These are phyloP conservation scores for Pipistrellus pygmaeus DNA, from an alignment of 2,797 vertebrate genomes.

Conservation along the genomic window DNA sequence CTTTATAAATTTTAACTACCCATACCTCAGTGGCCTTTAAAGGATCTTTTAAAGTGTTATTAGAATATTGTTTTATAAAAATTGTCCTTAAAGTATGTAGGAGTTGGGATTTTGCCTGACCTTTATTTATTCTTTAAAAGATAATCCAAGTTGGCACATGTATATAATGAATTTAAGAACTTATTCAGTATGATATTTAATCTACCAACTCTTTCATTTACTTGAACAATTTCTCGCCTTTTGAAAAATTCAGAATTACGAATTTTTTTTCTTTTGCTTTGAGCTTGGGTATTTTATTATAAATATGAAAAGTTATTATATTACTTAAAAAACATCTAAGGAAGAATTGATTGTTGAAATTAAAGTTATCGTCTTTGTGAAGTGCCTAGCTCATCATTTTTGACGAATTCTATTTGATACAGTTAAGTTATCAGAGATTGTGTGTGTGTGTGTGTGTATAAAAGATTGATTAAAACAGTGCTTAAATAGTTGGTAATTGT, in stretches of 20 bases:
- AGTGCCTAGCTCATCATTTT: slow-evolving; percentile 65
- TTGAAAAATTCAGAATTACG: slow-evolving; percentile 62
- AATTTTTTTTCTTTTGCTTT: slow-evolving; percentile 54
- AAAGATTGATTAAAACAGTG: slow-evolving; percentile 73
- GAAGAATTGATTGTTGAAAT: slow-evolving; percentile 72
- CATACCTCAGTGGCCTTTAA: slow-evolving; percentile 81
- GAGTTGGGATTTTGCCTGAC: background rate
- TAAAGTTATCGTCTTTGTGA: slow-evolving; percentile 75
- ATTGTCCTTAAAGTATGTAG: slow-evolving; percentile 64
- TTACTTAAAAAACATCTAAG: slow-evolving; percentile 34
- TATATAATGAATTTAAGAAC: slow-evolving; percentile 59
- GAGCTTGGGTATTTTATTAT: slow-evolving; percentile 58
- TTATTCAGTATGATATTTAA: slow-evolving; percentile 46
- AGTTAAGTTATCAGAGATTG: slow-evolving; percentile 13
- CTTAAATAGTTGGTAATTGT: slow-evolving; percentile 79
- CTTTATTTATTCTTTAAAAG: slow-evolving; percentile 51
- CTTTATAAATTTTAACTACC: slow-evolving; percentile 85
- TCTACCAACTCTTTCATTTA: slow-evolving; percentile 65
- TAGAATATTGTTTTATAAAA: slow-evolving; percentile 79
- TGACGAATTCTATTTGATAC: slow-evolving; percentile 75
- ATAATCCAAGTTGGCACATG: background rate
- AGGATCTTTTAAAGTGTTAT: slow-evolving; percentile 72
- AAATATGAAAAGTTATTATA: slow-evolving; percentile 50
- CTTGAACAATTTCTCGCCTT: slow-evolving; percentile 72
- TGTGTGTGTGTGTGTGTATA: background rate